Conservation (phyloP, 2,888 invertebrate genomes). For the Entomobrya proxima region DNA sequence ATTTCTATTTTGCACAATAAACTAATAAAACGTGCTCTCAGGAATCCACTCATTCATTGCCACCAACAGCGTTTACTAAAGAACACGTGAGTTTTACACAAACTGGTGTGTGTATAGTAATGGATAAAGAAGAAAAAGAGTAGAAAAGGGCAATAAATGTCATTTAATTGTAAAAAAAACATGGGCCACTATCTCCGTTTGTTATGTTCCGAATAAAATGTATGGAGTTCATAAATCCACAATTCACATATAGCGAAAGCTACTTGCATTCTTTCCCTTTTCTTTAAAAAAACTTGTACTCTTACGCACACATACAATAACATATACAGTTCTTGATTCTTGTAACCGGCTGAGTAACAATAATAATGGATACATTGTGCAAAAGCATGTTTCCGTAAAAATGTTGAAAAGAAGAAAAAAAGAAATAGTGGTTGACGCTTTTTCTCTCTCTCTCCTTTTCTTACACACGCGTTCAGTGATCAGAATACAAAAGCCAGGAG, state of each 20-base stretch:
- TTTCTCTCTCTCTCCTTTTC: neutral
- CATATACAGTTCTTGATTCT: neutral
- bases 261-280: neutral
- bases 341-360: constrained; percentile 37
- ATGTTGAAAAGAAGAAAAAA: neutral
- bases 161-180: constrained; percentile 74
- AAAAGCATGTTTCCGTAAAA: constrained; percentile 55
- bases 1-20: neutral
- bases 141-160: constrained; percentile 74
- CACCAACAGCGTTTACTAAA: constrained; percentile 10
- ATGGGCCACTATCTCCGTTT: neutral
- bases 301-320: neutral
- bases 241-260: neutral
- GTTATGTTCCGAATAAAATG: constrained; percentile 53
- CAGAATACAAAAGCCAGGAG: constrained; percentile 36
- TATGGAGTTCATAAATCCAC: constrained; percentile 75
- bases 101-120: neutral
- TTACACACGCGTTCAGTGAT: neutral
- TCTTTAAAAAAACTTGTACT: neutral
- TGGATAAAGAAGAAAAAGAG: constrained; percentile 18
- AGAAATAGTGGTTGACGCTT: constrained; percentile 35
- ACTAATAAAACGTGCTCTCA: neutral
- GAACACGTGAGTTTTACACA: neutral
- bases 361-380: constrained; percentile 40
- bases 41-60: neutral